phyloP scores from a whole-genome alignment of 2,797 vertebrate species.

The Cynodonichthys magdalenae region DNA sequence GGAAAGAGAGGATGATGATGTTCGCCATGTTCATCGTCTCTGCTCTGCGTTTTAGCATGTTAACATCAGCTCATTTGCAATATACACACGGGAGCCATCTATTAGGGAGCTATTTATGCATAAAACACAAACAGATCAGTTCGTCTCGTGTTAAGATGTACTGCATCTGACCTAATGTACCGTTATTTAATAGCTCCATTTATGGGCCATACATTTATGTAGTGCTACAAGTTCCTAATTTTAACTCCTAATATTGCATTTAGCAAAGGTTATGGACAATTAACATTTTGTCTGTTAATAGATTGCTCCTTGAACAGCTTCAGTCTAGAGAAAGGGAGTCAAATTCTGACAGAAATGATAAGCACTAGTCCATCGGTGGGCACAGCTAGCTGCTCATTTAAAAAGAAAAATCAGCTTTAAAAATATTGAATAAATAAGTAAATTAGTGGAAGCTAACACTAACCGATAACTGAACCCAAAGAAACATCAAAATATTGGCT shows the following conservation, averaged over 20 bases:
- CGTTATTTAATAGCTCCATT: not conserved
- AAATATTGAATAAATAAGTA: no score
- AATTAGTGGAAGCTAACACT: no score
- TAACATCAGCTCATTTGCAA: constrained; percentile 11
- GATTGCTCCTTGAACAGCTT: no score
- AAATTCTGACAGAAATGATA: no score
- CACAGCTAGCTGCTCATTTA: no score
- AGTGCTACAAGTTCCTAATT: not conserved
- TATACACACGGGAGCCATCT: constrained; percentile 9
- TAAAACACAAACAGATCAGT: not conserved
- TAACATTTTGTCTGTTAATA: no score
- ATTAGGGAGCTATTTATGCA: constrained; percentile 8
- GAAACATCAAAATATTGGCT: no score
- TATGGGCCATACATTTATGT: not conserved
- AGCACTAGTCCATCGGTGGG: no score
- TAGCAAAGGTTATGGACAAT: no score
- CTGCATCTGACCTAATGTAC: not conserved
- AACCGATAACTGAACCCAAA: no score
- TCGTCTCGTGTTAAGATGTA: not conserved
- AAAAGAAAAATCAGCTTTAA: no score
- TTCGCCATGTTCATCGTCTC: constrained; percentile 3
- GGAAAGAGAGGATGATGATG: not conserved
- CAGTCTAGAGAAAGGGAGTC: no score
- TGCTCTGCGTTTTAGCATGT: not conserved
- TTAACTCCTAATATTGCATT: not conserved